Evolutionary conservation across 1,140 invertebrate genomes (phyloP), one percentile per base, ranked within the genome.

Genomic region (Coptotermes formosanus): DNA sequence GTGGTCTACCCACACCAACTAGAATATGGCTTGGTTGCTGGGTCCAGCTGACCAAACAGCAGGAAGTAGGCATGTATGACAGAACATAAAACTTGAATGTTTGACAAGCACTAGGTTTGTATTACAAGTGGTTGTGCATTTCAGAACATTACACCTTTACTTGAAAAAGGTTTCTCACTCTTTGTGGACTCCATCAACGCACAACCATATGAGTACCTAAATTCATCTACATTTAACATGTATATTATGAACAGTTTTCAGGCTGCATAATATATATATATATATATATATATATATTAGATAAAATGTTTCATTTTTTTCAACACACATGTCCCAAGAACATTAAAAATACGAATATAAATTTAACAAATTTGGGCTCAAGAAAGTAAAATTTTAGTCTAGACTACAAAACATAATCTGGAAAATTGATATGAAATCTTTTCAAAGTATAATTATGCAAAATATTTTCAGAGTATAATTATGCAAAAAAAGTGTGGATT

Each of bases 161-260:
- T 21, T 75, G 25, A 75, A 75, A 75, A 75, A 75, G 64, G 8
- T n/a, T 1, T 64, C 7, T 75, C n/a, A 75, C 64, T n/a, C n/a
- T 25, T 75, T 75, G n/a, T 75, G n/a, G 64, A 75, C 14, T 75
- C 64, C 9, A 8, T 30, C 7, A 25, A 75, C 25, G n/a, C 64
- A 75, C 64, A 75, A 75, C 64, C 64, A 75, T 55, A 85, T 43
- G 48, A 83, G 55, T 64, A 38, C 43, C 30, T 64, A 23, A 55
- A 48, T 45, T 48, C 44, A 44, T 16, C 30, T 83, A 83, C 38
- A 38, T 43, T n/a, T 45, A 44, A 44, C 6, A 75, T 30, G n/a
- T 30, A 11, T 75, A 16, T 30, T n/a, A 9, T 30, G 64, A 12
- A 30, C 25, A 30, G 9, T 75, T 75, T 30, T 75, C 25, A 75